These are phyloP conservation scores for Bucco capensis DNA, from an alignment of 2,113 vertebrate genomes.

Conservation along the genomic window DNA sequence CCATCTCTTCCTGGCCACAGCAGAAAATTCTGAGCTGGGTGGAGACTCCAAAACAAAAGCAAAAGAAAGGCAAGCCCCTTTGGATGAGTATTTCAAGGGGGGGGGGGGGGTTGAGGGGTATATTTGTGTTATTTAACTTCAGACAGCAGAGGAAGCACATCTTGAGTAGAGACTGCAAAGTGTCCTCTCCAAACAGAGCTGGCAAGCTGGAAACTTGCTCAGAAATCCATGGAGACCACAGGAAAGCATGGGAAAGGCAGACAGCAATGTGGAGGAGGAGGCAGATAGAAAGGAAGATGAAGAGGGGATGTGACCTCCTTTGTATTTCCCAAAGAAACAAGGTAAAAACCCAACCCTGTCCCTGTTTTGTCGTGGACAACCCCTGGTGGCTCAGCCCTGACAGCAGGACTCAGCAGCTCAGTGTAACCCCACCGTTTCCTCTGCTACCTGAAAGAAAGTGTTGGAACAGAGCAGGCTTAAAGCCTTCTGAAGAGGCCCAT, in stretches of 20 bases:
- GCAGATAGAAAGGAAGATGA: not conserved
- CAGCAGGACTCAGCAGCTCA: not conserved
- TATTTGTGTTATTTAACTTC: not conserved
- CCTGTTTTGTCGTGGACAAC: not conserved
- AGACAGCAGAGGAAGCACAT: not conserved
- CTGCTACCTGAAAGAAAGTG: not conserved
- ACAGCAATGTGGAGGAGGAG: not conserved
- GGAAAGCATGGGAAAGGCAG: not conserved
- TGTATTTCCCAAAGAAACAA: not conserved
- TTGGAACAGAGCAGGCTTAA: constrained; percentile 25
- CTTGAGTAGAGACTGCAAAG: not conserved
- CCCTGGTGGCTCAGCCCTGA: constrained; percentile 9
- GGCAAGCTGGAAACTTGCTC: not conserved
- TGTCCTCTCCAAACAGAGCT: not conserved
- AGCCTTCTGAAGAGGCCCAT: constrained; percentile 40
- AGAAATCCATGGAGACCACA: not conserved
- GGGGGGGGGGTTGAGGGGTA: fast-evolving
- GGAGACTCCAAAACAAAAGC: not conserved
- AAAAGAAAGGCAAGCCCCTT: not conserved
- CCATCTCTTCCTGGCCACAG: not conserved
- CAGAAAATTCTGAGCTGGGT: not conserved
- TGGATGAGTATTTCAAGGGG: not conserved
- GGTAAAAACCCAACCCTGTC: not conserved
- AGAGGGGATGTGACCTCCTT: not conserved
- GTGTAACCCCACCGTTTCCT: not conserved